These are phyloP conservation scores for Cydia strobilella DNA, from an alignment of 1,140 invertebrate genomes.

Conservation along the genomic window DNA sequence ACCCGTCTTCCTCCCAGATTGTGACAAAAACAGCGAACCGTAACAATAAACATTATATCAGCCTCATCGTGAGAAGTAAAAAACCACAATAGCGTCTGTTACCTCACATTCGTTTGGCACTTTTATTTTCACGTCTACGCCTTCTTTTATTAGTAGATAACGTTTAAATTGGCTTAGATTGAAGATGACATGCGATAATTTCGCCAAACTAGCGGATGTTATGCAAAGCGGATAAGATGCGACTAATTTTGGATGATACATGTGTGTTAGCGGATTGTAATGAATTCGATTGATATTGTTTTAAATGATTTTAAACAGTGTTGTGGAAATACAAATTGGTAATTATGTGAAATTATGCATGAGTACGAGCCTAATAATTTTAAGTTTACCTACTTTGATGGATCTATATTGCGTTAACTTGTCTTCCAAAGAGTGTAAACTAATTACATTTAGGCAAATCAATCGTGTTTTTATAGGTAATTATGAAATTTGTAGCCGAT, in stretches of 20 bases:
- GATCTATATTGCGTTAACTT: no score
- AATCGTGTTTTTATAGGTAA: no score
- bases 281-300: not conserved
- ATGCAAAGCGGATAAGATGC: constrained; percentile 12
- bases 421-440: no score
- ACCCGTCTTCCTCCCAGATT: constrained; percentile 9
- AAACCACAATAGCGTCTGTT: not conserved
- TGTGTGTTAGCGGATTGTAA: not conserved
- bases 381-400: not conserved
- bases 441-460: no score
- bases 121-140: not conserved
- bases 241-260: not conserved
- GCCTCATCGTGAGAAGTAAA: constrained; percentile 15
- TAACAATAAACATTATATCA: constrained; percentile 8
- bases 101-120: constrained; percentile 13
- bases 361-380: not conserved
- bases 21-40: constrained; percentile 9
- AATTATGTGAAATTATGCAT: not conserved
- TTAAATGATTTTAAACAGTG: not conserved
- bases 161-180: not conserved
- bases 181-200: constrained; percentile 4
- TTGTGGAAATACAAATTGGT: not conserved
- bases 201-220: constrained; percentile 13
- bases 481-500: no score
- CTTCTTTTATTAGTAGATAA: not conserved